Evolutionary conservation across 2,888 invertebrate species (phyloP).

Genomic region (Acleris sparsana): DNA sequence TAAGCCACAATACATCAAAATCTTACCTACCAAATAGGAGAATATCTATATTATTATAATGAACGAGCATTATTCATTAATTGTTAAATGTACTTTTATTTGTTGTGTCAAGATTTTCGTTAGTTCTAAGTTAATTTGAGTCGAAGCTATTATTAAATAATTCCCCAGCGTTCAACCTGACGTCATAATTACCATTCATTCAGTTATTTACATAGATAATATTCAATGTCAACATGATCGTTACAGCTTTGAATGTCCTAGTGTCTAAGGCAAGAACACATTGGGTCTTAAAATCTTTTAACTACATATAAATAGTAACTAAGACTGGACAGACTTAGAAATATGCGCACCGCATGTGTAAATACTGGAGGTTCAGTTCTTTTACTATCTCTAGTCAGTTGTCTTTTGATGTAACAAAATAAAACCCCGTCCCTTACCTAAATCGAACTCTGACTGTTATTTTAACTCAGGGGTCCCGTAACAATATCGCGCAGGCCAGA

Average conservation of each 20-base stretch:
- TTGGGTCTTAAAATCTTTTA: not conserved
- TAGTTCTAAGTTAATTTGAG: no score
- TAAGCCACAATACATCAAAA: no score
- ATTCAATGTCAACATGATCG: conserved; percentile 34
- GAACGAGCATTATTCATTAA: no score
- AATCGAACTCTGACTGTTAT: not conserved
- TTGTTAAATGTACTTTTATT: no score
- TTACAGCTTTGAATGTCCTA: conserved; percentile 15
- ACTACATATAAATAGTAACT: not conserved
- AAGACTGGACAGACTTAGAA: not conserved
- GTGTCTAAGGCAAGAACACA: conserved; percentile 20
- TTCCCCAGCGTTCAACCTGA: conserved; percentile 6
- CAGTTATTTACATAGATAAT: conserved; percentile 5
- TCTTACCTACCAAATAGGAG: no score
- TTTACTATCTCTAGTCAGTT: not conserved
- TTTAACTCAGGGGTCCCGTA: no score
- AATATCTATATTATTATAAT: no score
- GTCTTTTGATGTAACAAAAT: no score
- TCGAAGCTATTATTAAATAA: not conserved
- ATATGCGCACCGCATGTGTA: not conserved
- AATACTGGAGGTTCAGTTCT: not conserved
- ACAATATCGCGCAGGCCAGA: no score
- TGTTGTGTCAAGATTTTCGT: no score
- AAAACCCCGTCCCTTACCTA: not conserved
- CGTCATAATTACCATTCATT: not conserved